Conservation (phyloP, 2,797 vertebrate genomes). For the Ciconia nigra region DNA sequence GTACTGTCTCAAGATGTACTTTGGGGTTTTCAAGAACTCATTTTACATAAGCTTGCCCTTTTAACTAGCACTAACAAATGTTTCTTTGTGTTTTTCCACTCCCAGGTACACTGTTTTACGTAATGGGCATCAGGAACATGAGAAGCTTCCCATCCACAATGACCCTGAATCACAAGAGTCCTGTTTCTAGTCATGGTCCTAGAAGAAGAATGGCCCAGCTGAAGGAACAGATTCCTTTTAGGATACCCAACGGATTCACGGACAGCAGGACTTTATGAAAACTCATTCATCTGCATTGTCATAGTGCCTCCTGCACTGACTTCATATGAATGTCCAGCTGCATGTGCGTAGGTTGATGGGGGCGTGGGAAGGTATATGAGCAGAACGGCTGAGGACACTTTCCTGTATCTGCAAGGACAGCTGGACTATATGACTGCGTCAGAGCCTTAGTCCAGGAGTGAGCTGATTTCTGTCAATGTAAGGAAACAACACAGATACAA, state of each 20-base stretch:
- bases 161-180: slow-evolving; percentile 89
- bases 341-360: not conserved
- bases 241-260: not conserved
- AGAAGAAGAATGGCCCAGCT: not conserved
- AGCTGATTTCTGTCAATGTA: not conserved
- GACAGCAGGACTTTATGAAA: not conserved
- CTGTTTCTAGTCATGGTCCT: slow-evolving; percentile 81
- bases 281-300: not conserved
- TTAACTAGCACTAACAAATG: not conserved
- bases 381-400: not conserved
- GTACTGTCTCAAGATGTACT: not conserved
- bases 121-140: slow-evolving; percentile 84
- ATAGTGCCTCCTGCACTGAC: not conserved
- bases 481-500: not conserved
- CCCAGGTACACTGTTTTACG: slow-evolving; percentile 88
- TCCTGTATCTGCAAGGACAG: not conserved
- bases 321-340: not conserved
- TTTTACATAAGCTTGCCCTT: not conserved
- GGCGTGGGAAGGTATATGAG: not conserved
- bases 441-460: not conserved
- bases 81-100: not conserved
- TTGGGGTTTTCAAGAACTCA: not conserved
- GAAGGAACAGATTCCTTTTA: not conserved
- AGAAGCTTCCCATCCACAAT: slow-evolving; percentile 84
- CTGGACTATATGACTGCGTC: not conserved